Conservation (phyloP, 2,113 vertebrate genomes). For the Passer montanus region DNA sequence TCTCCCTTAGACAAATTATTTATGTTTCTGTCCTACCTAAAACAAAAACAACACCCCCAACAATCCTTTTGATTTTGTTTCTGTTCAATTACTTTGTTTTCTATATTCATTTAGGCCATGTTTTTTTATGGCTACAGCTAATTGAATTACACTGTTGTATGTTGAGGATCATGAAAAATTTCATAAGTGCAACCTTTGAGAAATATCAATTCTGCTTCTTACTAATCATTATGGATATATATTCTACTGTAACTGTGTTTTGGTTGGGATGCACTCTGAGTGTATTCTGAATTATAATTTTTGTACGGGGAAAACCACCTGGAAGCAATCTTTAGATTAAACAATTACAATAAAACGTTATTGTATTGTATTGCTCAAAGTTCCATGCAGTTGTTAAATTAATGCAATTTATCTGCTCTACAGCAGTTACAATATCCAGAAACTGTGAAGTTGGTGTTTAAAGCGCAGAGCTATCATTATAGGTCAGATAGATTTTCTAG, state of each 20-base stretch:
- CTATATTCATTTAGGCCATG: neutral
- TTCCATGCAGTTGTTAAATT: neutral
- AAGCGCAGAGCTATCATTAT: neutral
- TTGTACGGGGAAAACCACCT: neutral
- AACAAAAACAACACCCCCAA: neutral
- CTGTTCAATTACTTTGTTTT: neutral
- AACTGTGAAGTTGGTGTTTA: neutral
- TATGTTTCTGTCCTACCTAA: neutral
- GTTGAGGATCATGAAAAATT: neutral
- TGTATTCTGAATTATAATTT: neutral
- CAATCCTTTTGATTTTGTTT: neutral
- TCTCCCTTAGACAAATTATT: neutral
- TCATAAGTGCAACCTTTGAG: neutral
- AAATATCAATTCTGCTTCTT: conserved; percentile 21
- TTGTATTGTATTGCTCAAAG: neutral
- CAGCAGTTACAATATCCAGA: neutral
- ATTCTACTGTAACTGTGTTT: neutral
- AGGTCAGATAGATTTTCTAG: neutral
- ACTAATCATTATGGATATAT: neutral
- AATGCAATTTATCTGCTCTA: neutral
- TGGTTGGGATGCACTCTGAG: neutral
- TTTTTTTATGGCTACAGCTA: neutral
- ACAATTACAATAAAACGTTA: neutral
- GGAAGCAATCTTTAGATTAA: neutral
- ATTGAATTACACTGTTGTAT: neutral